phyloP scores from a whole-genome alignment of 2,113 vertebrate species.

The Arenaria interpres region DNA sequence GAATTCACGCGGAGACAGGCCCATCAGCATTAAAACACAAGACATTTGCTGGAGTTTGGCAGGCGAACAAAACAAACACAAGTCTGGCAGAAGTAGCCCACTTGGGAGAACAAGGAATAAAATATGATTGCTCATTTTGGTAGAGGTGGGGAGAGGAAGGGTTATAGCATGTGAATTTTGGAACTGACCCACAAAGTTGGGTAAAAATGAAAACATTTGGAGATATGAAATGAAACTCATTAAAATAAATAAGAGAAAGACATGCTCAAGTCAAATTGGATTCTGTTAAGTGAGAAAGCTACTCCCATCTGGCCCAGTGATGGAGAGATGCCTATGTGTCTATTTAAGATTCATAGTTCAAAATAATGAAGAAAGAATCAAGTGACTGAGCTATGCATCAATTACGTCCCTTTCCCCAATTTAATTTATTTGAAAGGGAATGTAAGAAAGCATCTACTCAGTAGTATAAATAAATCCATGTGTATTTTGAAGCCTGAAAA shows the following conservation, averaged over 20 bases:
- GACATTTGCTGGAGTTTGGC: constrained; percentile 54
- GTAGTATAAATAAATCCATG: neutral
- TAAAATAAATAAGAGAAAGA: constrained; percentile 14
- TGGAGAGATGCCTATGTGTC: neutral
- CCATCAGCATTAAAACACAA: constrained; percentile 2
- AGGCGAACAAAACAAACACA: constrained; percentile 21
- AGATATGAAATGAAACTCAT: neutral
- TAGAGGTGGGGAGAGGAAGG: constrained; percentile 5
- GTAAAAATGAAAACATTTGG: constrained; percentile 22
- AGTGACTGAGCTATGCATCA: neutral
- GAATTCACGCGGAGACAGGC: neutral
- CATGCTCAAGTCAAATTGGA: neutral
- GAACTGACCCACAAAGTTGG: neutral
- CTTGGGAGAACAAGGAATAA: constrained; percentile 16
- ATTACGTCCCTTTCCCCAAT: neutral
- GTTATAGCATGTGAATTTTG: constrained; percentile 12
- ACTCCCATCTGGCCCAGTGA: neutral
- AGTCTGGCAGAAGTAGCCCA: constrained; percentile 10
- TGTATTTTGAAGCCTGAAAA: neutral
- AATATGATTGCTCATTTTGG: constrained; percentile 13
- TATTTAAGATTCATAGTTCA: neutral
- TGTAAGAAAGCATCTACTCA: neutral
- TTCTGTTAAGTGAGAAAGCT: neutral
- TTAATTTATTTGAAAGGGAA: neutral
- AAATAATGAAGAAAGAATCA: neutral